Base-by-base conservation (phyloP, 2,888 invertebrate genomes). In the Drepanosiphum platanoidis region DNA sequence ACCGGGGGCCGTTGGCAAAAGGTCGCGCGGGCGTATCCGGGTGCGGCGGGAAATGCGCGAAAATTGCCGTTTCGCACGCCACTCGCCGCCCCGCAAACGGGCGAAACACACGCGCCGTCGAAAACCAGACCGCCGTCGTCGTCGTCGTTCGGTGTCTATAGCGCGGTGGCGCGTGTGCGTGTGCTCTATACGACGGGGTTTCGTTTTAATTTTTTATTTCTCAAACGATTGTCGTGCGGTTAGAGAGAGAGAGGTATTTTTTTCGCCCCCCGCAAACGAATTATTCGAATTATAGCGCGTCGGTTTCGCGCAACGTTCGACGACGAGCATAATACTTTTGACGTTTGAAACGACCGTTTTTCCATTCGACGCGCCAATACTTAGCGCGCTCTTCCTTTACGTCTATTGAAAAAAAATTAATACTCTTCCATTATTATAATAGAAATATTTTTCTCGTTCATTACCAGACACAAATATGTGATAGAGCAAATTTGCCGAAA, bases 61-160 rank as follows among this genome's bases (percentile, higher is more conserved):
- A 58, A 75, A 61, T 61, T 75, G n/a, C 36, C 9, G 27, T 75
- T 58, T 36, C 58, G 32, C 58, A 75, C 58, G 75, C 36, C 15
- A 75, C 27, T 8, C 27, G 4, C n/a, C 13, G 11, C 18, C 30
- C 13, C 11, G 64, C 46, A 39, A 74, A 46, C 11, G 32, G 46
- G 32, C 9, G 46, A 32, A 32, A 46, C 32, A 18, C 74, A 74
- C 32, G 74, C 42, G 22, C 11, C 9, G 22, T 74, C 18, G 32
- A 46, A 74, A 74, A 64, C 30, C 27, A 64, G 30, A 64, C 13
- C 4, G 52, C 52, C 8, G 52, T n/a, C n/a, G n/a, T n/a, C n/a
- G n/a, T n/a, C n/a, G n/a, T n/a, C n/a, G n/a, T n/a, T n/a, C n/a
- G n/a, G n/a, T n/a, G n/a, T n/a, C n/a, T n/a, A n/a, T n/a, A n/a